Evolutionary conservation across 2,797 vertebrate genomes (phyloP).

Genomic region (Heterohyrax brucei): DNA sequence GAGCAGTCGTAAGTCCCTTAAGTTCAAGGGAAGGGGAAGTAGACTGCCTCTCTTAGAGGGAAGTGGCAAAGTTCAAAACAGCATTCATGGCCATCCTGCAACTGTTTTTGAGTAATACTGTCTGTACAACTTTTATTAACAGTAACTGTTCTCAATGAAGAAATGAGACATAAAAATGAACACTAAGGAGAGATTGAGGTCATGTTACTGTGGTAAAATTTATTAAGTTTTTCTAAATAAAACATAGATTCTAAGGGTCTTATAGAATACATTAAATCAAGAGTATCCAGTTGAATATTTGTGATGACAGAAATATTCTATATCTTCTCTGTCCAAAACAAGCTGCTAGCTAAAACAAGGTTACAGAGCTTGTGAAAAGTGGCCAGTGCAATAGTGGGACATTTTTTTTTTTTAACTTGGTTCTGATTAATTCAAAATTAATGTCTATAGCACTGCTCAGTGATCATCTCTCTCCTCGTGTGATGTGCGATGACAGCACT

Average conservation of each 20-base stretch:
- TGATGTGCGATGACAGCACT: not conserved
- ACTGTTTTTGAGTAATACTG: not conserved
- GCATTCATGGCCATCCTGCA: not conserved
- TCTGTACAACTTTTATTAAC: not conserved
- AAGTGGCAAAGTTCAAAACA: not conserved
- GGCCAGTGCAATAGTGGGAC: not conserved
- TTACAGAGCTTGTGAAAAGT: not conserved
- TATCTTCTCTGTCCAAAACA: not conserved
- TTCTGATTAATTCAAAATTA: not conserved
- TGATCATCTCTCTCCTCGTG: not conserved
- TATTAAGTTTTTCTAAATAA: not conserved
- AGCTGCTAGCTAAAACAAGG: not conserved
- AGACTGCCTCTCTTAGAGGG: not conserved
- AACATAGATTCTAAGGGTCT: not conserved
- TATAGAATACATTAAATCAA: not conserved
- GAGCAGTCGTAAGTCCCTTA: not conserved
- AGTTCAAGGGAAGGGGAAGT: not conserved
- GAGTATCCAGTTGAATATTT: not conserved
- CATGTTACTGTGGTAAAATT: not conserved
- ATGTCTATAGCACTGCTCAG: not conserved
- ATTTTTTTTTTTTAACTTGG: not conserved
- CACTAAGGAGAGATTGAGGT: not conserved
- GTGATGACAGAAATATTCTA: not conserved
- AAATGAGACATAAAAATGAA: not conserved
- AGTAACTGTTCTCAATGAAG: conserved; percentile 20